Conservation (phyloP, 1,140 invertebrate genomes). For the Pseudomyrmex cubaensis region DNA sequence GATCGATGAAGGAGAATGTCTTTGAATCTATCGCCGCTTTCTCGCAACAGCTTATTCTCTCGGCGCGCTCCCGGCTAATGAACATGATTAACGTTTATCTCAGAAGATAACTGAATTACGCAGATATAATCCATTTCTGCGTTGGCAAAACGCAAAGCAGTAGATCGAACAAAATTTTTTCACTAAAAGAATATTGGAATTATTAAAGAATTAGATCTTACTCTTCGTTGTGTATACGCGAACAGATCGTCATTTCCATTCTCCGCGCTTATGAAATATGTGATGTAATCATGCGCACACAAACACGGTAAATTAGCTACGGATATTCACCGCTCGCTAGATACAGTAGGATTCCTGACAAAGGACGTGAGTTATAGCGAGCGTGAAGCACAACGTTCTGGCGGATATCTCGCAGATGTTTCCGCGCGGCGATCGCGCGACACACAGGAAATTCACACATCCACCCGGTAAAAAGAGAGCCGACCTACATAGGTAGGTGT, state of each 20-base stretch:
- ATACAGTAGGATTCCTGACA: slow-evolving; percentile 36
- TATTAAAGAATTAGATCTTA: background rate
- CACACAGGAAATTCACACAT: slow-evolving; percentile 49
- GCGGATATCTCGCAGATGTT: slow-evolving; percentile 66
- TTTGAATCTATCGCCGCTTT: slow-evolving; percentile 37
- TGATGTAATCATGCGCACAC: slow-evolving; percentile 42
- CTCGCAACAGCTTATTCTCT: slow-evolving; percentile 30
- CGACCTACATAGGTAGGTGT: slow-evolving; percentile 27
- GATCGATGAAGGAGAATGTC: slow-evolving; percentile 44
- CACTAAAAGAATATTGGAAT: background rate
- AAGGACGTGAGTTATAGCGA: slow-evolving; percentile 54
- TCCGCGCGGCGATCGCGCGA: slow-evolving; percentile 36
- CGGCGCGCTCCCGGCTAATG: slow-evolving; percentile 9
- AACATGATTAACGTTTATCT: slow-evolving; percentile 42
- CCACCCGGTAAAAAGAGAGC: slow-evolving; percentile 16
- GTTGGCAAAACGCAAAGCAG: background rate
- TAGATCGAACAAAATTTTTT: background rate
- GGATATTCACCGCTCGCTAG: slow-evolving; percentile 39
- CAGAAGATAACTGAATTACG: slow-evolving; percentile 46
- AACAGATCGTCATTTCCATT: background rate
- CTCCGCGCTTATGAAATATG: slow-evolving; percentile 18
- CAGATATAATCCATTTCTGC: slow-evolving; percentile 26
- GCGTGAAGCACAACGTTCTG: slow-evolving; percentile 55
- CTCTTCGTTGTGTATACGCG: background rate
- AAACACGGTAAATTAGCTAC: slow-evolving; percentile 51